Evolutionary conservation across 1,140 invertebrate genomes (phyloP), one percentile per base, ranked within the genome.

Genomic region (Helicoverpa armigera): DNA sequence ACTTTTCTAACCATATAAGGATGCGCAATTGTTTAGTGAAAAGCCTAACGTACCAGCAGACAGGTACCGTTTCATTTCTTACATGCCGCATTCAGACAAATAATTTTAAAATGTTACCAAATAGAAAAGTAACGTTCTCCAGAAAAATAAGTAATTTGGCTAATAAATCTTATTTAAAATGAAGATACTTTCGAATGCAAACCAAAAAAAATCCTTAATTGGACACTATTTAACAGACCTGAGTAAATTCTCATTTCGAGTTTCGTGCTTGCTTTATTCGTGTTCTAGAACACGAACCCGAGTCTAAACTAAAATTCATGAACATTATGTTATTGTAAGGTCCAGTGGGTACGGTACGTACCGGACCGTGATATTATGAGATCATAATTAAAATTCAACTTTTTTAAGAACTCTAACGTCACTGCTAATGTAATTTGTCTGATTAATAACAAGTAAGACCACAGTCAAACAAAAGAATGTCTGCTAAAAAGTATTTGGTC

Each of bases 311-410:
- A 14, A 12, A 73, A 74, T 81, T 83, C 82, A 79, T 81, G 79
- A 75, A 67, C 73, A 61, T 43, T 76, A 29, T 73, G 54, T 56
- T 35, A 29, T 79, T 73, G 75, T 56, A 82, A 81, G 82, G 56
- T 76, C 73, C 63, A 76, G 13, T 60, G 63, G 79, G 14, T 83
- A 80, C 54, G 50, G 77, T 43, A 83, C 43, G 60, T 72, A 65
- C 65, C 56, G 58, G 70, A 31, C 61, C 83, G 82, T 86, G 67
- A 60, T 74, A 84, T 82, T 77, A 73, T 77, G 54, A 29, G 35
- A 76, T 82, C 76, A 80, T 67, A 61, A 61, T 61, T 75, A 48
- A 50, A 75, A 75, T 75, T 75, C 73, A 50, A 7, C 18, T 61
- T 75, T 61, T 75, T 75, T 54, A 31, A 31, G 5, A 0, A 48